phyloP scores from a whole-genome alignment of 2,113 vertebrate genomes.

The Picathartes gymnocephalus region DNA sequence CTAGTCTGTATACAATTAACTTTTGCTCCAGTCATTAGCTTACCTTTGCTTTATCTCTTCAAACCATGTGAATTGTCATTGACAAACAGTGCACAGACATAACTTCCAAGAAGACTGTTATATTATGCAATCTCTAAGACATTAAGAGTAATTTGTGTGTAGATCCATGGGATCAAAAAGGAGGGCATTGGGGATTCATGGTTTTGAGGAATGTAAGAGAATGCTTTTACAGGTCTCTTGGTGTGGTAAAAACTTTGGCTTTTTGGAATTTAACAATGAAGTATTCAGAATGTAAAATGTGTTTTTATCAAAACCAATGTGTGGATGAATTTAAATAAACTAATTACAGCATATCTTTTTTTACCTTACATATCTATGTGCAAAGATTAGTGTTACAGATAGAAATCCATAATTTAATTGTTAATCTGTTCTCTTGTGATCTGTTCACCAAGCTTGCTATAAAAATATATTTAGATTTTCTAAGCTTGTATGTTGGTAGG shows the following conservation, averaged over 20 bases:
- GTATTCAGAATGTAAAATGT: neutral
- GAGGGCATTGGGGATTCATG: neutral
- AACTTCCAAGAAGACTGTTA: neutral
- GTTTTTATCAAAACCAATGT: conserved; percentile 34
- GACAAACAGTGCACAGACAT: neutral
- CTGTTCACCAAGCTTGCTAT: conserved; percentile 13
- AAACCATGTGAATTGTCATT: neutral
- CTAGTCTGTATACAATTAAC: neutral
- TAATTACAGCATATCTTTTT: conserved; percentile 29
- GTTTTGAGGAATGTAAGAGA: neutral
- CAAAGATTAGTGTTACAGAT: conserved; percentile 39
- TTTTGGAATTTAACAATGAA: neutral
- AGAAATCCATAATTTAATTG: conserved; percentile 51
- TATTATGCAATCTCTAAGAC: neutral
- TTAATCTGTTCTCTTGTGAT: conserved; percentile 43
- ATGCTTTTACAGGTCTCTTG: neutral
- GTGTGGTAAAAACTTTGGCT: neutral
- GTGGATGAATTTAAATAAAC: conserved; percentile 58
- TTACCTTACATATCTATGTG: neutral
- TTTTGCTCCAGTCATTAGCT: neutral
- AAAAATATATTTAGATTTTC: conserved; percentile 56
- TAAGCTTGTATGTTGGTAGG: conserved; percentile 25
- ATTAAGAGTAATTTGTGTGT: neutral
- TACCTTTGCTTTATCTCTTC: neutral
- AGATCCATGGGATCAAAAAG: neutral